Conservation (phyloP, 2,113 vertebrate species). For the Notothenia coriiceps region DNA sequence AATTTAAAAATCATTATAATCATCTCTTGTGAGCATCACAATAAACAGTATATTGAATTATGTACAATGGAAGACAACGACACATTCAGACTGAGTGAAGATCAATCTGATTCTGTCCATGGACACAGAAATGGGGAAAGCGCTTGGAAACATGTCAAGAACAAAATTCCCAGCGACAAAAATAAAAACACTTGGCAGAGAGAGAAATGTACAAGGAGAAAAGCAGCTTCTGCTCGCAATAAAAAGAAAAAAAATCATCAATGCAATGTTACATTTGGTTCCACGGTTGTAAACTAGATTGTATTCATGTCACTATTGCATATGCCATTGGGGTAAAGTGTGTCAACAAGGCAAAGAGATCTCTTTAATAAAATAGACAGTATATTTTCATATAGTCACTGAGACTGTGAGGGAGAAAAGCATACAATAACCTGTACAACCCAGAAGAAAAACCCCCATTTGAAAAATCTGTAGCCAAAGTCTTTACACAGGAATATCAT, state of each 20-base stretch:
- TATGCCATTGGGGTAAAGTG: slow-evolving; percentile 90
- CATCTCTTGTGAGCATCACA: slow-evolving; percentile 87
- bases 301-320: slow-evolving; percentile 90
- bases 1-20: slow-evolving; percentile 79
- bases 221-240: slow-evolving; percentile 81
- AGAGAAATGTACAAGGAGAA: slow-evolving; percentile 90
- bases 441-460: slow-evolving; percentile 49
- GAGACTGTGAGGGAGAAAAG: slow-evolving; percentile 63
- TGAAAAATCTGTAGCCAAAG: slow-evolving; percentile 73
- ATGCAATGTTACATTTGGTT: slow-evolving; percentile 90
- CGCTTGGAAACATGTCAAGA: slow-evolving; percentile 84
- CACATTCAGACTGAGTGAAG: slow-evolving; percentile 87
- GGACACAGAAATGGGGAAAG: slow-evolving; percentile 81
- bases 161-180: slow-evolving; percentile 86
- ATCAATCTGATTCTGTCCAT: slow-evolving; percentile 81
- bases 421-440: slow-evolving; percentile 64
- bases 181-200: slow-evolving; percentile 89
- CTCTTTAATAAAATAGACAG: slow-evolving; percentile 77
- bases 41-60: slow-evolving; percentile 87
- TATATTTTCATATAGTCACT: slow-evolving; percentile 51
- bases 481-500: slow-evolving; percentile 72
- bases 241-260: slow-evolving; percentile 75
- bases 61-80: slow-evolving; percentile 93
- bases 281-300: slow-evolving; percentile 94
- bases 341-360: slow-evolving; percentile 85